Evolutionary conservation across 2,113 vertebrate genomes (phyloP).

Genomic region (Zapornia atra): DNA sequence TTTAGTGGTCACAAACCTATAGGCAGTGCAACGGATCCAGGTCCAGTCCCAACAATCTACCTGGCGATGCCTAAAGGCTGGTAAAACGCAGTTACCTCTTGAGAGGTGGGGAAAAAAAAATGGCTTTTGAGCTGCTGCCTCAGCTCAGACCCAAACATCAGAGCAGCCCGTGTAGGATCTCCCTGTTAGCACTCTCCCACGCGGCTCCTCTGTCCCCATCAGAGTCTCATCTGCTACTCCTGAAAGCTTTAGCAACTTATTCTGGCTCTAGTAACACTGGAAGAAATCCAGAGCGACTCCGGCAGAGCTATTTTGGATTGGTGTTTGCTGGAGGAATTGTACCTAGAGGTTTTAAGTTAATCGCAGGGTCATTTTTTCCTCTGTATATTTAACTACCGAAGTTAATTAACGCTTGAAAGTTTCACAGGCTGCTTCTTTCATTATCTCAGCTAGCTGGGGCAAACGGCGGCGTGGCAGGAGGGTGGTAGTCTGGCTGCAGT

Average conservation of each 20-base stretch:
- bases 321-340: not conserved
- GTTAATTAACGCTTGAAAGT: slow-evolving; percentile 61
- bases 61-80: not conserved
- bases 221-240: slow-evolving; percentile 17
- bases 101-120: not conserved
- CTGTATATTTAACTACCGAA: slow-evolving; percentile 28
- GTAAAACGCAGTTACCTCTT: not conserved
- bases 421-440: slow-evolving; percentile 37
- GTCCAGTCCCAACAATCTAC: not conserved
- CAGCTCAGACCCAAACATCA: not conserved
- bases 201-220: not conserved
- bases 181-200: not conserved
- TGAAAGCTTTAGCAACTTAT: slow-evolving; percentile 15
- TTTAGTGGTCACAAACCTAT: not conserved
- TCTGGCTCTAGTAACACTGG: slow-evolving; percentile 17
- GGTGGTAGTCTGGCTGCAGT: not conserved
- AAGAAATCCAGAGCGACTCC: slow-evolving; percentile 14
- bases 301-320: slow-evolving; percentile 39
- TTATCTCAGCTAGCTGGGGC: slow-evolving; percentile 4
- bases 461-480: not conserved
- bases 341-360: slow-evolving; percentile 57
- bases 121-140: not conserved
- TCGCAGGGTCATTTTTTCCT: slow-evolving; percentile 18
- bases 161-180: not conserved
- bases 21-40: not conserved